Base-by-base conservation (phyloP, 2,113 vertebrate species). In the Bubo blakistoni region DNA sequence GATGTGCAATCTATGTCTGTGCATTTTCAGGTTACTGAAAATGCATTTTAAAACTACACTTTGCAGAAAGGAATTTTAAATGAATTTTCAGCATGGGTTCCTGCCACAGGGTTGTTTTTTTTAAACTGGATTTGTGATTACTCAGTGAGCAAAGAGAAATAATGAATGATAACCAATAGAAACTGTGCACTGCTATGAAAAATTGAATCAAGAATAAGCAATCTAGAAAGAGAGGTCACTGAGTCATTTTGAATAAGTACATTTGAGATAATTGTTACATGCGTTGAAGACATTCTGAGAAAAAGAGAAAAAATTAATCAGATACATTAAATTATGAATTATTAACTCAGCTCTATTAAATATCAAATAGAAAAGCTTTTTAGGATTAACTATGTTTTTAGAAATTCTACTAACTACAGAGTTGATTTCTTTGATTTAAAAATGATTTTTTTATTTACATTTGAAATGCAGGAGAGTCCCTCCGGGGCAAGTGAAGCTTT, bases 241-340 rank as follows among this genome's bases (percentile, higher is more conserved):
- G 29, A 95, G 91, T 80, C 90, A 89, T 54, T 95, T 19, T 72
- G 81, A 93, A 54, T 93, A 88, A 94, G 86, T 80, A 89, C 91
- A 91, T 94, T 92, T 91, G 92, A 95, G 89, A 89, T 94, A 97
- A 96, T 84, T 89, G 89, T 95, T 67, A 57, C 11, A 70, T 38
- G 83, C 97, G 96, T 87, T 89, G 95, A 97, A 93, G 91, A 92
- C 66, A 51, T 87, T 95, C 62, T 0, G 24, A 92, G 92, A 87
- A 87, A 96, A 94, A 94, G 80, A 89, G 81, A 57, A 73, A 89
- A 97, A 94, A 94, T 97, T 97, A 95, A 97, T 97, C 94, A 96
- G 89, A 89, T 91, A 92, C 89, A 94, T 97, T 94, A 97, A 95
- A 95, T 94, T 89, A 97, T 95, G 86, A 96, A 97, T 97, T 97